phyloP scores from a whole-genome alignment of 2,888 invertebrate genomes.

The Drosophila phalerata region DNA sequence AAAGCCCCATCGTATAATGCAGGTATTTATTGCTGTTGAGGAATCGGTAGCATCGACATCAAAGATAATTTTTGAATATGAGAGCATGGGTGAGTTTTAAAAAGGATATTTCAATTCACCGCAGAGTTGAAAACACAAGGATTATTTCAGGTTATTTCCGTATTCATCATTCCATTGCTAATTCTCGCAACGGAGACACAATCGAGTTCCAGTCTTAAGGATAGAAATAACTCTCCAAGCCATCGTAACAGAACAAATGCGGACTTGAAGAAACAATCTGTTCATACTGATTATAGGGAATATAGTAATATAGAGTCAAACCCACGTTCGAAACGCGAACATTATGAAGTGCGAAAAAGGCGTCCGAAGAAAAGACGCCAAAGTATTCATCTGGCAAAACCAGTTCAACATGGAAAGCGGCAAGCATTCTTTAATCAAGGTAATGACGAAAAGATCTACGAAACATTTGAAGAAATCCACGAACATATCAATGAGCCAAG shows the following conservation, averaged over 20 bases:
- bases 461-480: constrained; percentile 83
- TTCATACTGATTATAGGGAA: constrained; percentile 34
- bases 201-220: constrained; percentile 13
- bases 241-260: constrained; percentile 14
- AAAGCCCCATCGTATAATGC: constrained; percentile 19
- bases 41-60: constrained; percentile 27
- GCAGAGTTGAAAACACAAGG: not conserved
- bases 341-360: constrained; percentile 64
- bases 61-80: constrained; percentile 27
- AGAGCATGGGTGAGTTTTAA: constrained; percentile 32
- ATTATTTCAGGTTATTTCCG: constrained; percentile 45
- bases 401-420: constrained; percentile 63
- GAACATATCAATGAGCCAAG: constrained; percentile 79
- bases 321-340: constrained; percentile 7
- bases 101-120: not conserved
- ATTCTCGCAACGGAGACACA: constrained; percentile 21
- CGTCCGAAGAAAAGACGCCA: constrained; percentile 70
- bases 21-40: constrained; percentile 45
- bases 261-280: constrained; percentile 1
- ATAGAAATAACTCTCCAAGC: constrained; percentile 3
- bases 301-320: constrained; percentile 14
- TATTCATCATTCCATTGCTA: constrained; percentile 30
- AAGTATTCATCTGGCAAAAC: constrained; percentile 65
- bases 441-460: constrained; percentile 70
- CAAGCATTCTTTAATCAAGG: constrained; percentile 50